Evolutionary conservation across 2,888 invertebrate species (phyloP).

Genomic region (Drymonia ruficornis): DNA sequence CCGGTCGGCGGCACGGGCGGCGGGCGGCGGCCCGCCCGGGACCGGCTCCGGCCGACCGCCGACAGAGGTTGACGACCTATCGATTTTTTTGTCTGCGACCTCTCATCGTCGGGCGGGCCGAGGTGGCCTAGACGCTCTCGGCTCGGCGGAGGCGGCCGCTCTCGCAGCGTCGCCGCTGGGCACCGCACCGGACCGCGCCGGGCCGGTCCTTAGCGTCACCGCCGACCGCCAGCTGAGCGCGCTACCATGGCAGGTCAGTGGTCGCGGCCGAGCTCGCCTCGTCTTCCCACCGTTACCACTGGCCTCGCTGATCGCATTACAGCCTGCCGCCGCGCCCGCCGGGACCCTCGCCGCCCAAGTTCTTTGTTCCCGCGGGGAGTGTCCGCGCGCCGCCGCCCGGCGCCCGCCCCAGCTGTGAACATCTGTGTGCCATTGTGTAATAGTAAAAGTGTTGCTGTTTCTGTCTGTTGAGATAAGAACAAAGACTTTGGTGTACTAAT

Average conservation of each 20-base stretch:
- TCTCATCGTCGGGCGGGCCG: slow-evolving; percentile 74
- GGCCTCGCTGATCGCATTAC: slow-evolving; percentile 37
- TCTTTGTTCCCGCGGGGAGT: slow-evolving; percentile 51
- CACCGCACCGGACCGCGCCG: slow-evolving; percentile 20
- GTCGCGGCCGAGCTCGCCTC: slow-evolving; percentile 47
- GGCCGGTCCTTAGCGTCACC: slow-evolving; percentile 37
- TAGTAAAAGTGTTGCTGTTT: slow-evolving; percentile 55
- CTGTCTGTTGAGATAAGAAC: slow-evolving; percentile 38
- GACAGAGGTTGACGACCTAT: slow-evolving; percentile 82
- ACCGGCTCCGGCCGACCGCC: slow-evolving; percentile 67
- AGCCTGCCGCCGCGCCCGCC: slow-evolving; percentile 12
- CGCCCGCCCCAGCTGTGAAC: slow-evolving; percentile 14
- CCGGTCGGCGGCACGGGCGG: slow-evolving; percentile 46
- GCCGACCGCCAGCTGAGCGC: slow-evolving; percentile 55
- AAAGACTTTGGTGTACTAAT: slow-evolving; percentile 35
- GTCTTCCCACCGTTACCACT: slow-evolving; percentile 40
- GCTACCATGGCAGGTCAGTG: slow-evolving; percentile 62
- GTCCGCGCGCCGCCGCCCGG: slow-evolving; percentile 16
- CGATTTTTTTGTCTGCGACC: slow-evolving; percentile 84
- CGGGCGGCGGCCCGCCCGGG: slow-evolving; percentile 64
- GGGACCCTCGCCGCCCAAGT: slow-evolving; percentile 9
- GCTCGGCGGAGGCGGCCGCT: slow-evolving; percentile 30
- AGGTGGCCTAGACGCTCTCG: slow-evolving; percentile 56
- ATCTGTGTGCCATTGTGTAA: slow-evolving; percentile 44
- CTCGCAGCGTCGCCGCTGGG: slow-evolving; percentile 33